Percentiles rank a stretch among this genome's conserved stretches.
Conservation (phyloP, 64 coral and sea anemone species). For the Cladopsammia gracilis region DNA sequence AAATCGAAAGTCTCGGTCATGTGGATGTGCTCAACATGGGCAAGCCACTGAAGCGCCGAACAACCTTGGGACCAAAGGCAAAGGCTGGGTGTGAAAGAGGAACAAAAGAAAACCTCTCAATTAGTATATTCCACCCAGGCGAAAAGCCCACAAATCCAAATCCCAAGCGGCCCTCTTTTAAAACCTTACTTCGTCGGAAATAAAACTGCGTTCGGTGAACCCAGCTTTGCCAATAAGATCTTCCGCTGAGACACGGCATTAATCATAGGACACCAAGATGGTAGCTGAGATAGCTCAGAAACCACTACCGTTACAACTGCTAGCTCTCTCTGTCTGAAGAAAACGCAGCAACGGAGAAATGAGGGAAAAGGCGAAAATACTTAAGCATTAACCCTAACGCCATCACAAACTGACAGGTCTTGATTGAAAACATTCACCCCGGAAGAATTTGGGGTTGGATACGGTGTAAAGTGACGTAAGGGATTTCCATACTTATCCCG, state of each 20-base stretch:
- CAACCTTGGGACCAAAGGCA: background rate
- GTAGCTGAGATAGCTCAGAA: background rate
- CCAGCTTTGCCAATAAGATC: background rate
- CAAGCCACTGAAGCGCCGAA: background rate
- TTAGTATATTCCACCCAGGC: background rate
- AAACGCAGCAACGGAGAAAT: constrained; percentile 31
- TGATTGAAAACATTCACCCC: constrained; percentile 61
- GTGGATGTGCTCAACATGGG: background rate
- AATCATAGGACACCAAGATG: too few species aligned
- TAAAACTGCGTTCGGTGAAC: background rate
- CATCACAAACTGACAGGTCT: background rate
- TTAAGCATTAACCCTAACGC: constrained; percentile 22
- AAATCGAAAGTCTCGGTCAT: background rate
- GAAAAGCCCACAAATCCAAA: background rate
- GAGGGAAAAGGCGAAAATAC: constrained; percentile 13
- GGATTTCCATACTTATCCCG: background rate
- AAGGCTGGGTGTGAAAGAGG: background rate
- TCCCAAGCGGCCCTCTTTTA: background rate
- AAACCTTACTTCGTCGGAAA: constrained; percentile 28
- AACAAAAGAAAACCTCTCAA: background rate
- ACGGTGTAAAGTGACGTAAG: constrained; percentile 40
- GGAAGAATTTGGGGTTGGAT: background rate
- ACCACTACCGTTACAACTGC: background rate
- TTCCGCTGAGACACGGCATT: too few species aligned
- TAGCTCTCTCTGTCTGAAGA: background rate